These are phyloP conservation scores for Crocodylus rhombifer DNA, from an alignment of 2,797 vertebrate species.

Conservation along the genomic window DNA sequence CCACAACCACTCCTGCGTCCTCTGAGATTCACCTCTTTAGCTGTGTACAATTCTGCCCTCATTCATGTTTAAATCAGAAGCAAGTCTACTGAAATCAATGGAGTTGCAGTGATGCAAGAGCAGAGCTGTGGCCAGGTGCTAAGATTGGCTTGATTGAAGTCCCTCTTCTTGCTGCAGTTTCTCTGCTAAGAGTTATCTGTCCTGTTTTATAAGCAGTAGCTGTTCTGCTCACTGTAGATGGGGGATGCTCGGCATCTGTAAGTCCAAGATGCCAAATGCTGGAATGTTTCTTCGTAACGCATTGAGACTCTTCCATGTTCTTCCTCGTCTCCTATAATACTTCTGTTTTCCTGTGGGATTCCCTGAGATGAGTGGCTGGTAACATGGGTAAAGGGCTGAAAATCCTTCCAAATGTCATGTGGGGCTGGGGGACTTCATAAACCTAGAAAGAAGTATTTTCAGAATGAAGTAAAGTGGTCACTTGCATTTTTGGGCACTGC, in stretches of 20 bases:
- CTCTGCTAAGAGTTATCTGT: neutral
- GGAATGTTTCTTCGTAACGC: conserved; percentile 5
- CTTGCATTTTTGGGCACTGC: conserved; percentile 42
- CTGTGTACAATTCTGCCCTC: neutral
- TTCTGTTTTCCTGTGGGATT: conserved; percentile 27
- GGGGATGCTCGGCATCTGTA: neutral
- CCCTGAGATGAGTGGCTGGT: conserved; percentile 20
- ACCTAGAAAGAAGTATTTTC: neutral
- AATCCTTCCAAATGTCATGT: neutral
- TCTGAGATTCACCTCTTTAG: neutral
- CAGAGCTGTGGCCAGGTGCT: neutral
- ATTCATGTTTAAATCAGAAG: neutral
- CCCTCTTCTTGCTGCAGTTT: neutral
- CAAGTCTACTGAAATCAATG: neutral
- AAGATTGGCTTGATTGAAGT: neutral
- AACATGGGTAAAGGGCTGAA: conserved; percentile 32
- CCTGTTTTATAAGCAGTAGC: neutral
- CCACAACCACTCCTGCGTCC: neutral
- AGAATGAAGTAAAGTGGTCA: neutral
- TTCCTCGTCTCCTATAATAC: neutral
- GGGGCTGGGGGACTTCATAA: neutral
- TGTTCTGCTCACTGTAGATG: neutral
- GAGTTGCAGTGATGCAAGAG: neutral
- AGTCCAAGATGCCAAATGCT: conserved; percentile 19
- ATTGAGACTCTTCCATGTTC: neutral